phyloP scores from a whole-genome alignment of 2,888 invertebrate genomes.

The Eupelmus urozonus region DNA sequence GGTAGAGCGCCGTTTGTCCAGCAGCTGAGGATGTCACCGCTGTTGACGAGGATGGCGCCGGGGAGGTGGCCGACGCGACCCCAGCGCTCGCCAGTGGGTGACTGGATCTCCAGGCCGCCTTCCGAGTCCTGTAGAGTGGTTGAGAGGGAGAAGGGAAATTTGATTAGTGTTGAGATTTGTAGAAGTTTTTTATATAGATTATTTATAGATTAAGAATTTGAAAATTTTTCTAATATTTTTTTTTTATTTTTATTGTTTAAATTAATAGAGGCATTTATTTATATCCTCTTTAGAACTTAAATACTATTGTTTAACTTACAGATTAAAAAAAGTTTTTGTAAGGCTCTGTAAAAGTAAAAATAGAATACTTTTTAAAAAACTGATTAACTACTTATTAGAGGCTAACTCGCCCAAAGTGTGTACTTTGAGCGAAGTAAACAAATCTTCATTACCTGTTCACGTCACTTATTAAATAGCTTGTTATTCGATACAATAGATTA shows the following conservation, averaged over 20 bases:
- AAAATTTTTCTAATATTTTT: too few relatives aligned
- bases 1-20: conserved; percentile 86
- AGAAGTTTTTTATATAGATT: too few relatives aligned
- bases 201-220: too few relatives aligned
- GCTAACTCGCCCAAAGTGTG: too few relatives aligned
- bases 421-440: too few relatives aligned
- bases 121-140: conserved; percentile 82
- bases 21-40: conserved; percentile 85
- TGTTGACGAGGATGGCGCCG: conserved; percentile 86
- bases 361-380: conserved; percentile 31
- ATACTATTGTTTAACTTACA: conserved; percentile 50
- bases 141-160: neutral
- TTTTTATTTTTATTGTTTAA: neutral
- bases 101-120: conserved; percentile 86
- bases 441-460: neutral
- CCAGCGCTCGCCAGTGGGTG: conserved; percentile 84
- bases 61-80: conserved; percentile 86
- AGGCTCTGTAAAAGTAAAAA: conserved; percentile 52
- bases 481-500: neutral
- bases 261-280: neutral
- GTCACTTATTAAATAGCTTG: neutral
- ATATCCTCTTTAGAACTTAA: neutral
- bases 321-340: conserved; percentile 43
- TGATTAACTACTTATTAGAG: too few relatives aligned
- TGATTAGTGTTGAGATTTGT: too few relatives aligned